Percentiles rank a stretch among this genome's conserved stretches.
Evolutionary conservation across 1,140 invertebrate species (phyloP).

Genomic region (Metopolophium dirhodum): DNA sequence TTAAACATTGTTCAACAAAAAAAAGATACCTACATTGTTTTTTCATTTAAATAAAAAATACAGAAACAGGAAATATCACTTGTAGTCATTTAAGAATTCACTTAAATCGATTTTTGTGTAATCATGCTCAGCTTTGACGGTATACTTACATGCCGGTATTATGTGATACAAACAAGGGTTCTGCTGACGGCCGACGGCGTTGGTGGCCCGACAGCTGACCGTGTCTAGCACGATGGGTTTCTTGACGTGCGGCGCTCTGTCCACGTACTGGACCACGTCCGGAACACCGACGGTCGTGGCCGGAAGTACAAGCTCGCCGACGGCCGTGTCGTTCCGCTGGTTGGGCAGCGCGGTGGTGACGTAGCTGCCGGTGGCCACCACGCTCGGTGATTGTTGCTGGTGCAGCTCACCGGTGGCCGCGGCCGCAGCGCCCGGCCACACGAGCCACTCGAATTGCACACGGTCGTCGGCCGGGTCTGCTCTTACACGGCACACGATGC

Average conservation of each 20-base stretch:
- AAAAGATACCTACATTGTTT: no score
- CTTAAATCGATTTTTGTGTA: not conserved
- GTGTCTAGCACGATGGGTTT: not conserved
- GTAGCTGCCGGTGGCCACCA: not conserved
- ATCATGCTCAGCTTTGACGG: not conserved
- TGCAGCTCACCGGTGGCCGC: not conserved
- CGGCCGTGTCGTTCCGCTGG: not conserved
- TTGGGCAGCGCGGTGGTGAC: slow-evolving; percentile 29
- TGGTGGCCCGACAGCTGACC: slow-evolving; percentile 43
- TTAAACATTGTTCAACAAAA: no score
- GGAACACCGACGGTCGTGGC: not conserved
- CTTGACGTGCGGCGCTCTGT: not conserved
- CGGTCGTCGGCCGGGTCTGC: slow-evolving; percentile 42
- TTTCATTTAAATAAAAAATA: no score
- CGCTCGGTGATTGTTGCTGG: not conserved
- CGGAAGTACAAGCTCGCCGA: not conserved
- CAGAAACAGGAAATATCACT: no score
- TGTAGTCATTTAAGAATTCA: no score
- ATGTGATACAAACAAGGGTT: slow-evolving; percentile 27
- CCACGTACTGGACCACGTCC: not conserved
- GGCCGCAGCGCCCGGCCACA: slow-evolving; percentile 1
- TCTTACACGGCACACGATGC: not conserved
- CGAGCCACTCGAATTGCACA: slow-evolving; percentile 39
- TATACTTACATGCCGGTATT: slow-evolving; percentile 27
- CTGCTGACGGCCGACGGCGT: slow-evolving; percentile 27